Evolutionary conservation across 2,113 vertebrate genomes (phyloP), one percentile per base, ranked within the genome.

Genomic region (Columbina picui): DNA sequence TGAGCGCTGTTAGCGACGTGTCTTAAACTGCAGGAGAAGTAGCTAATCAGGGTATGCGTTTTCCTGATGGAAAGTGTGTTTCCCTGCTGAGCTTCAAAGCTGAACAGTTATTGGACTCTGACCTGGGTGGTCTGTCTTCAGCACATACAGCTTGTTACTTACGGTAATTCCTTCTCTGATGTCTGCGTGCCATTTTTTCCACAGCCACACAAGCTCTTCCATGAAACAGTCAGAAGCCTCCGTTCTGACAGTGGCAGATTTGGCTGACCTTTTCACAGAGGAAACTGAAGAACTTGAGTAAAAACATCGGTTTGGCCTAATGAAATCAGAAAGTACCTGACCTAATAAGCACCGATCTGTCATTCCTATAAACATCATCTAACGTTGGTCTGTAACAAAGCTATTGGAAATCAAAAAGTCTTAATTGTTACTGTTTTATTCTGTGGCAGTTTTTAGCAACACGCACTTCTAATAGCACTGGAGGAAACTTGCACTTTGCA

Each of bases 221-320:
- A 99, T 98, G 98, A 99, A 99, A 96, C 99, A 99, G 89, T 99
- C 99, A 0, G 99, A 99, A 97, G 99, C 99, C 8, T 99, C 99
- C 4, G 99, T 99, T 23, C 97, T 99, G 97, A 99, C 99, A 2
- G 99, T 99, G 55, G 99, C 99, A 22, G 99, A 99, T 90, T 98
- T 99, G 93, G 99, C 99, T 6, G 99, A 99, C 56, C 98, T 99
- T 80, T 99, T 99, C 68, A 99, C 99, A 41, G 99, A 99, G 75
- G 99, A 99, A 90, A 97, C 97, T 1, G 99, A 99, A 97, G 97
- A 98, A 76, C 98, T 99, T 63, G 99, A 99, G 83, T 99, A 94
- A 99, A 92, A 49, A 47, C 13, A 6, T 9, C n/a, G 41, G 19
- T 84, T 86, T 92, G 39, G 13, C 65, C 63, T 82, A 53, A 29